Percentiles rank a stretch among this genome's conserved stretches.
These are phyloP conservation scores for Aulostomus chinensis DNA, from an alignment of 2,797 vertebrate genomes.

Conservation along the genomic window DNA sequence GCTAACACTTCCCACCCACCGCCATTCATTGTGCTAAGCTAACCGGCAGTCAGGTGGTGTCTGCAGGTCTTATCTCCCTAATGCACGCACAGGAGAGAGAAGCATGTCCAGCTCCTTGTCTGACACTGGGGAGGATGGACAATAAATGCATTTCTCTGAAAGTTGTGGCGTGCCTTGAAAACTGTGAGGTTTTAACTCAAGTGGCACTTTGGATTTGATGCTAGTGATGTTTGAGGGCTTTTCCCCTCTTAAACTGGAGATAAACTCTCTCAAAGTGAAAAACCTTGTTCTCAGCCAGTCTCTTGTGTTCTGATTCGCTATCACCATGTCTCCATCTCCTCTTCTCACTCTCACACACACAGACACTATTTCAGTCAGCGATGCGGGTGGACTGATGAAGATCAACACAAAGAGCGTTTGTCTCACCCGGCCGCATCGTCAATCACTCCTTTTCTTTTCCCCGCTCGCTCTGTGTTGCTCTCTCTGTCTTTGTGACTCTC, in stretches of 20 bases:
- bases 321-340: conserved; percentile 41
- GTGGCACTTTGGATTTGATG: neutral
- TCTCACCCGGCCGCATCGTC: conserved; percentile 49
- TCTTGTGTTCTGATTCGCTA: conserved; percentile 44
- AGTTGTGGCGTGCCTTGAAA: too few relatives aligned
- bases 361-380: conserved; percentile 51
- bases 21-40: too few relatives aligned
- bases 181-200: too few relatives aligned
- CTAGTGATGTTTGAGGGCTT: conserved; percentile 12
- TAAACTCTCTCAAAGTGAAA: too few relatives aligned
- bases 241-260: too few relatives aligned
- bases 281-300: conserved; percentile 22
- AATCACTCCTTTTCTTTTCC: conserved; percentile 52
- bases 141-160: too few relatives aligned
- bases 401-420: conserved; percentile 68
- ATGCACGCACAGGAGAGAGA: too few relatives aligned
- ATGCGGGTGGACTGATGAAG: conserved; percentile 45
- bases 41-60: too few relatives aligned
- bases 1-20: too few relatives aligned
- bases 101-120: too few relatives aligned
- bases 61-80: too few relatives aligned
- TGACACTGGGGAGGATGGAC: too few relatives aligned
- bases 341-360: conserved; percentile 51
- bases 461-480: conserved; percentile 19
- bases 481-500: conserved; percentile 26